These are phyloP conservation scores for Pelosia muscerda DNA, from an alignment of 2,888 invertebrate genomes.

Conservation along the genomic window DNA sequence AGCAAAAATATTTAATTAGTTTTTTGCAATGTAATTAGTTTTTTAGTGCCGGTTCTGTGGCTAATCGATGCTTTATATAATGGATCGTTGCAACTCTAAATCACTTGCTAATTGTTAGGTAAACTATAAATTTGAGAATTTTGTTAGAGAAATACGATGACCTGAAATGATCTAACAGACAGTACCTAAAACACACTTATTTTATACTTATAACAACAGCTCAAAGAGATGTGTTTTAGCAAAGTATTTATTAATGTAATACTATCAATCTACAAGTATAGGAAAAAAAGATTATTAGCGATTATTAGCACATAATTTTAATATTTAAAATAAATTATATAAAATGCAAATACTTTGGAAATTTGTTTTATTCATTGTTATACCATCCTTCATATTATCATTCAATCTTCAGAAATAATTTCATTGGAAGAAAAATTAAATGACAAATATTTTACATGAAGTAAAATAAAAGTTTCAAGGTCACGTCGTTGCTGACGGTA, in stretches of 20 bases:
- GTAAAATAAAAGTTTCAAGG: slow-evolving; percentile 33
- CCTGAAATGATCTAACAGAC: neutral
- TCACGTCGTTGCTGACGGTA: slow-evolving; percentile 64
- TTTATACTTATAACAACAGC: neutral
- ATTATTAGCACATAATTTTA: no score
- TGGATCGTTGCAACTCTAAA: slow-evolving; percentile 33
- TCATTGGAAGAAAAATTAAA: neutral
- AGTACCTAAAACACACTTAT: no score
- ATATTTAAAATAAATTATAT: no score
- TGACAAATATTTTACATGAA: neutral
- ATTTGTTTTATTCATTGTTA: neutral
- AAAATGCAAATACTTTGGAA: neutral
- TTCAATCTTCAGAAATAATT: no score
- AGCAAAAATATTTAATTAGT: slow-evolving; percentile 52
- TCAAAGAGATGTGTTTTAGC: neutral
- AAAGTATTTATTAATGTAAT: neutral
- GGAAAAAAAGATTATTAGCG: no score
- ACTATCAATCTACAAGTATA: neutral
- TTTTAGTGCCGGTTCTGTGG: slow-evolving; percentile 42
- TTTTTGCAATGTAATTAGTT: slow-evolving; percentile 42
- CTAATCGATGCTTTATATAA: slow-evolving; percentile 48
- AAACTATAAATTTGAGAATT: slow-evolving; percentile 24
- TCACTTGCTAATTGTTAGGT: slow-evolving; percentile 26
- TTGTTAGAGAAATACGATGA: neutral
- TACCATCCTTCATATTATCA: neutral